Percentiles rank a stretch among this genome's conserved stretches.
Evolutionary conservation across 2,888 invertebrate genomes (phyloP).

Genomic region (Liopterus haemorrhoidalis): DNA sequence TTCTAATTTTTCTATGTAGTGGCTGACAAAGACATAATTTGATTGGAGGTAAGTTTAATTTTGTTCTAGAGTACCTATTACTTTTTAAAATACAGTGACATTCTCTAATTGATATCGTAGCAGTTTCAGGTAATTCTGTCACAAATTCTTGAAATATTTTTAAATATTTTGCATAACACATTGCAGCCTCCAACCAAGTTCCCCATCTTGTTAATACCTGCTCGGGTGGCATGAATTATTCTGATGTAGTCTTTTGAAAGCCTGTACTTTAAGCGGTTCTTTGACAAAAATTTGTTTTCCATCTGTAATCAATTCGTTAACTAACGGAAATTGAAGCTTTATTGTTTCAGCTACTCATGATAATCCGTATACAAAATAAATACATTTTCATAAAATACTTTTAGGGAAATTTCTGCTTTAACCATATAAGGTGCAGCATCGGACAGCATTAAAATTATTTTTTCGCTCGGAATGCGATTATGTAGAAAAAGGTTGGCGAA

Average conservation of each 20-base stretch:
- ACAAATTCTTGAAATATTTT: no score
- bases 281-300: constrained; percentile 19
- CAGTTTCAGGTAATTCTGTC: no score
- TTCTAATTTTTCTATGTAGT: no score
- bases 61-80: constrained; percentile 3
- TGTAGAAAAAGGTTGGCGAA: no score
- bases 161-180: constrained; percentile 15
- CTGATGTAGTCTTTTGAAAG: constrained; percentile 7
- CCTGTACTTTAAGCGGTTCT: constrained; percentile 15
- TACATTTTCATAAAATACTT: constrained; percentile 17
- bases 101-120: constrained; percentile 1
- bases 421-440: constrained; percentile 4
- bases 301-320: constrained; percentile 18
- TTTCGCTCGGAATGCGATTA: no score
- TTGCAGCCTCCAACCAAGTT: constrained; percentile 19
- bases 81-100: constrained; percentile 4
- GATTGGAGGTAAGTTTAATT: constrained; percentile 4
- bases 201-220: constrained; percentile 19
- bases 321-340: constrained; percentile 17
- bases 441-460: constrained; percentile 2
- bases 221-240: constrained; percentile 8
- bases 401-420: not conserved
- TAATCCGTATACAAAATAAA: constrained; percentile 13
- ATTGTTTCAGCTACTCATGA: constrained; percentile 15
- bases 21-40: constrained; percentile 7